Evolutionary conservation across 2,888 invertebrate genomes (phyloP), one percentile per base, ranked within the genome.

Genomic region (Trachelus stipa): DNA sequence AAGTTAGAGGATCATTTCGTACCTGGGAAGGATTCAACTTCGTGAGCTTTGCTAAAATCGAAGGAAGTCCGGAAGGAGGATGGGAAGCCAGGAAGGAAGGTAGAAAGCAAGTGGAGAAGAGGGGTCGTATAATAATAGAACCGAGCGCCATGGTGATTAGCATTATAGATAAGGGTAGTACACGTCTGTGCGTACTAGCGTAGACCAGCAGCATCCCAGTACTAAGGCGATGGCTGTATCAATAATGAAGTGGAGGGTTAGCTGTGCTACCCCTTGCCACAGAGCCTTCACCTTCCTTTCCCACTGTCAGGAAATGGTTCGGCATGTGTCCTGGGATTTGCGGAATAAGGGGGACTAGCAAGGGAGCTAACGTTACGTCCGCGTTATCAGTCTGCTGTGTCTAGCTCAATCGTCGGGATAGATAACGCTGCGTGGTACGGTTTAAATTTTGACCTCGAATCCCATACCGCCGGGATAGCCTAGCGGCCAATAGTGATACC

Each of bases 301-400:
- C 34, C 76, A 77, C 73, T 68, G 75, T 74, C 77, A 79, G 80
- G 80, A 82, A 84, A 83, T 85, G 80, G 83, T 82, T 83, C 82
- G 82, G 79, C 75, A 81, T 78, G 76, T 81, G 85, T 83, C 81
- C 80, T 79, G 79, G 85, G 85, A 86, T 85, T 85, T 85, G 80
- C 80, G 86, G 71, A 31, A 69, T 31, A 71, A 71, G 71, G 71
- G 71, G 15, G 83, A 85, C 84, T 84, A 83, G 40, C 81, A 68
- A 77, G 81, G 80, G 77, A 79, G 79, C 9, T 23, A 80, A 69
- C 81, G 82, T 82, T 84, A 81, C 76, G 78, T 84, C 79, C 79
- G 81, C 80, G 83, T 85, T 71, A 71, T 71, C 31, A 33, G 71
- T 85, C 79, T 80, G 81, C 79, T 79, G 81, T 80, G 83, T 85